phyloP scores from a whole-genome alignment of 2,113 vertebrate species.

The Puntigrus tetrazona region DNA sequence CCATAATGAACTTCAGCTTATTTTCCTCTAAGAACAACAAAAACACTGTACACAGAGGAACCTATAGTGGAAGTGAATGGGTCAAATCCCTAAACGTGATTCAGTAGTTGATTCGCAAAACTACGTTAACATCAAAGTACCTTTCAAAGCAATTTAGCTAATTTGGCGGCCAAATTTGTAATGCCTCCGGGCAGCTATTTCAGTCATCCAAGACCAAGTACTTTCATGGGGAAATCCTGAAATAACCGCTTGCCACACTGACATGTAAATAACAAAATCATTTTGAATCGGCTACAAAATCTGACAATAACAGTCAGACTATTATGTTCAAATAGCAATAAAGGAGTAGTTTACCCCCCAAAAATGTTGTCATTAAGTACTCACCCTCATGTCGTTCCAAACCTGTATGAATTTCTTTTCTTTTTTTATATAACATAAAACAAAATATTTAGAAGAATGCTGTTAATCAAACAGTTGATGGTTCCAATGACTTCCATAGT shows the following conservation, averaged over 20 bases:
- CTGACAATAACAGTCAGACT: not conserved
- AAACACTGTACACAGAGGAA: not conserved
- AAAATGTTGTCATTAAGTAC: too few species aligned
- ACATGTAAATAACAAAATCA: not conserved
- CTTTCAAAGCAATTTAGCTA: not conserved
- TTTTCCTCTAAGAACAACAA: not conserved
- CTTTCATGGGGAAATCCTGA: not conserved
- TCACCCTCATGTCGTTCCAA: too few species aligned
- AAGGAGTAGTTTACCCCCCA: too few species aligned
- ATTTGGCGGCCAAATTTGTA: not conserved
- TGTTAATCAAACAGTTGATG: too few species aligned
- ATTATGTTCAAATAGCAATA: not conserved
- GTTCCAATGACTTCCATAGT: too few species aligned
- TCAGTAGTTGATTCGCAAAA: not conserved
- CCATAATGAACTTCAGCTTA: not conserved
- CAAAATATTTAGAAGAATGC: too few species aligned
- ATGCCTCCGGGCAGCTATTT: not conserved
- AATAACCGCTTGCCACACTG: not conserved
- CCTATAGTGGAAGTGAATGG: not conserved
- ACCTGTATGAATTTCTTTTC: too few species aligned
- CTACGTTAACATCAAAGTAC: not conserved
- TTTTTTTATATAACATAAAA: too few species aligned
- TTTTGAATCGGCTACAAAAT: not conserved
- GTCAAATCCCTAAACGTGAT: not conserved
- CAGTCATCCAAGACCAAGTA: not conserved